phyloP scores from a whole-genome alignment of 2,888 invertebrate genomes.

The Boloria selene region DNA sequence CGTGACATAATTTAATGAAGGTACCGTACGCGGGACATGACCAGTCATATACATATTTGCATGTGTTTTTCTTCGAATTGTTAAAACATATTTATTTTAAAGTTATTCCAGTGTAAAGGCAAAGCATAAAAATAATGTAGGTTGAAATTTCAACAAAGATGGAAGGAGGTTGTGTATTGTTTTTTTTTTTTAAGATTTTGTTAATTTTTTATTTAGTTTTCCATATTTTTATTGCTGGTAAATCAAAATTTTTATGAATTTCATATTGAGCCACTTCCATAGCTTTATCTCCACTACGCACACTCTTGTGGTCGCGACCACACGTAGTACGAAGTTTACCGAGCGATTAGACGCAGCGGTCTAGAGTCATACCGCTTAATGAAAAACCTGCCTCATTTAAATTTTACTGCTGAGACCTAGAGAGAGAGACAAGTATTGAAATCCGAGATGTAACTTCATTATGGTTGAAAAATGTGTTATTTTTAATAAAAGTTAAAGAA shows the following conservation, averaged over 20 bases:
- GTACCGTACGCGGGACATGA: too few relatives aligned
- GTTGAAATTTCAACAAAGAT: too few relatives aligned
- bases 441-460: conserved; percentile 9
- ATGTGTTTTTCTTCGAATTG: too few relatives aligned
- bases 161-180: too few relatives aligned
- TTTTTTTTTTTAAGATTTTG: too few relatives aligned
- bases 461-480: background rate
- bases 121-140: too few relatives aligned
- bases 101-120: too few relatives aligned
- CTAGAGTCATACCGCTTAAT: conserved; percentile 35
- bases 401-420: conserved; percentile 27
- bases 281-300: conserved; percentile 5
- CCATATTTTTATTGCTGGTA: background rate
- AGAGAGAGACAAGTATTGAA: conserved; percentile 19
- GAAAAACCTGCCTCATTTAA: conserved; percentile 29
- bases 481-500: background rate
- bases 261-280: conserved; percentile 23
- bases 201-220: background rate
- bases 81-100: too few relatives aligned
- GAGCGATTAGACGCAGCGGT: conserved; percentile 51
- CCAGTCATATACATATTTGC: too few relatives aligned
- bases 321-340: conserved; percentile 49
- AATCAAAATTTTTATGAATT: background rate
- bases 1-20: too few relatives aligned
- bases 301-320: conserved; percentile 41